Conservation (phyloP, 2,888 invertebrate genomes). For the Morpho achilles region DNA sequence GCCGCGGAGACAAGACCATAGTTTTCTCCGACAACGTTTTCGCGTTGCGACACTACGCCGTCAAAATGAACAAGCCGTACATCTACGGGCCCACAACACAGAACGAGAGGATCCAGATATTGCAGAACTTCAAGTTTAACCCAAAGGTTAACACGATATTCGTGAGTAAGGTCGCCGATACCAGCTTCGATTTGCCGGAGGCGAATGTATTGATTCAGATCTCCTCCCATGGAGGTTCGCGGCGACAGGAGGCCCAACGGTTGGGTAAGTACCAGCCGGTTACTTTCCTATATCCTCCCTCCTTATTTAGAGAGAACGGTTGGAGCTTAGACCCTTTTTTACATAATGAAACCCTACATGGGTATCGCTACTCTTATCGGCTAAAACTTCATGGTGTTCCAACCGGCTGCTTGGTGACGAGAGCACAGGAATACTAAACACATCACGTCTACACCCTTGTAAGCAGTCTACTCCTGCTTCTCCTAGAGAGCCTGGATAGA, state of each 20-base stretch:
- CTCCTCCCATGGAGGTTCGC: conserved; percentile 98
- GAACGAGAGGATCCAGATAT: conserved; percentile 96
- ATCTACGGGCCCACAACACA: conserved; percentile 99
- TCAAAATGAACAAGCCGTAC: conserved; percentile 98
- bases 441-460: no score
- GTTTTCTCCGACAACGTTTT: conserved; percentile 99
- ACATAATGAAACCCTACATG: no score
- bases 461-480: no score
- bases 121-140: conserved; percentile 99
- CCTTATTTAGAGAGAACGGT: no score
- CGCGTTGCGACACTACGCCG: conserved; percentile 97
- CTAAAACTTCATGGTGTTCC: no score
- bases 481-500: no score
- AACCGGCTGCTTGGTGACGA: no score
- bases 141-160: conserved; percentile 99
- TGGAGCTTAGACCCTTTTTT: no score
- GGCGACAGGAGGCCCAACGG: conserved; percentile 98
- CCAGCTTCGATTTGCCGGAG: conserved; percentile 99
- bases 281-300: no score
- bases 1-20: conserved; percentile 98
- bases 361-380: no score
- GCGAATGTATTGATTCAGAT: conserved; percentile 99
- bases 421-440: no score
- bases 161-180: conserved; percentile 99
- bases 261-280: conserved; percentile 75